Evolutionary conservation across 2,113 vertebrate species (phyloP).

Genomic region (Willisornis vidua): DNA sequence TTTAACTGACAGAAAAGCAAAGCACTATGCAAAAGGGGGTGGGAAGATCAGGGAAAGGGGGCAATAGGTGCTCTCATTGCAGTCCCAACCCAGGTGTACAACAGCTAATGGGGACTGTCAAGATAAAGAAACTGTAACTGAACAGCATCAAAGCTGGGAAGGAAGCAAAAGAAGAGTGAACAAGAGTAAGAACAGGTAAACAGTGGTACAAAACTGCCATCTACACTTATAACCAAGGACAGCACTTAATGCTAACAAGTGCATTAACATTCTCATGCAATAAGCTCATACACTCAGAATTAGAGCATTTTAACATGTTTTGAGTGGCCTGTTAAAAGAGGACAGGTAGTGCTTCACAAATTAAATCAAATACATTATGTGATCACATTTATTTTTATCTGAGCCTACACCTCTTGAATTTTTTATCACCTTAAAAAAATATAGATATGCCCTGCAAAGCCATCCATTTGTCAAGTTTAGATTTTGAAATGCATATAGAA

Average conservation of each 20-base stretch:
- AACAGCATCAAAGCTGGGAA: background rate
- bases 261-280: background rate
- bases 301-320: constrained; percentile 25
- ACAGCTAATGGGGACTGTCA: background rate
- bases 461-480: constrained; percentile 70
- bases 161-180: background rate
- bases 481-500: constrained; percentile 74
- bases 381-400: constrained; percentile 73
- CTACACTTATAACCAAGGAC: constrained; percentile 57
- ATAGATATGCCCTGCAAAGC: constrained; percentile 35
- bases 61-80: background rate
- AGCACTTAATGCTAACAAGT: constrained; percentile 25
- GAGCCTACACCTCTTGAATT: constrained; percentile 59
- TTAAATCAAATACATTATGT: constrained; percentile 74
- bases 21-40: background rate
- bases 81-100: background rate
- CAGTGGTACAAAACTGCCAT: constrained; percentile 56
- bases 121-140: background rate
- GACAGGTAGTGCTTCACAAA: constrained; percentile 69
- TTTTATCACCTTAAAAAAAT: constrained; percentile 67
- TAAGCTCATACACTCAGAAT: background rate
- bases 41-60: background rate
- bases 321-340: constrained; percentile 32
- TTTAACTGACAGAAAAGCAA: background rate
- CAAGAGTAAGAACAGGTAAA: constrained; percentile 27